phyloP scores from a whole-genome alignment of 1,140 invertebrate species.

The Phymorhynchus buccinoides region DNA sequence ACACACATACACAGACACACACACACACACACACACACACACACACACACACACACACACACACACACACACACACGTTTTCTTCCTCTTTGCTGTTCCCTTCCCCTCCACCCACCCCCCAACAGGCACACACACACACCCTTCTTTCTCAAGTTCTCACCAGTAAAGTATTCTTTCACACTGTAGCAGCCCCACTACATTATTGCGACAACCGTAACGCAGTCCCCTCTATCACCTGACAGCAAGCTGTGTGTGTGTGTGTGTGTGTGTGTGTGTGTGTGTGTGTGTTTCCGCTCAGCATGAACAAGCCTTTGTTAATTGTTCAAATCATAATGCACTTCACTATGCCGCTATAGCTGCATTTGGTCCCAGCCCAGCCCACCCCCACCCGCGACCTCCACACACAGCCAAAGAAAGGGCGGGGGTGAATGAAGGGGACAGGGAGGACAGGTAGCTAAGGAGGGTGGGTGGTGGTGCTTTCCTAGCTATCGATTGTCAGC shows the following conservation, averaged over 20 bases:
- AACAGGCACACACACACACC: background rate
- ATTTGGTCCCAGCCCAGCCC: background rate
- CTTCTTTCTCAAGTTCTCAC: too few relatives aligned
- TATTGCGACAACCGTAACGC: background rate
- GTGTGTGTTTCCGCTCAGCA: background rate
- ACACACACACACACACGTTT: background rate
- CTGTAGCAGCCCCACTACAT: background rate
- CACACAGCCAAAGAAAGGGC: background rate
- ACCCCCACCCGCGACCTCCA: too few relatives aligned
- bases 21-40: background rate
- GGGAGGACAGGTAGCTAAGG: too few relatives aligned
- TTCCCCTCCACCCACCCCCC: background rate
- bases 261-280: too few relatives aligned
- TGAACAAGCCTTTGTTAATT: background rate
- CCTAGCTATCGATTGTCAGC: background rate
- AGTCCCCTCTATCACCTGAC: background rate
- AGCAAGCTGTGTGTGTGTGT: too few relatives aligned
- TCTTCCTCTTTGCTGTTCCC: too few relatives aligned
- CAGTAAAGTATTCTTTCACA: background rate
- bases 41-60: slow-evolving; percentile 14
- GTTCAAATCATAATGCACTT: slow-evolving; percentile 1
- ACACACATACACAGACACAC: background rate
- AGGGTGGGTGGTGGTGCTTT: background rate
- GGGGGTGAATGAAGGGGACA: too few relatives aligned
- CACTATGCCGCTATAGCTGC: too few relatives aligned